Percentiles rank a stretch among this genome's conserved stretches.
These are phyloP conservation scores for Diplosoma virens DNA, from an alignment of 23 tunicate species.

Conservation along the genomic window DNA sequence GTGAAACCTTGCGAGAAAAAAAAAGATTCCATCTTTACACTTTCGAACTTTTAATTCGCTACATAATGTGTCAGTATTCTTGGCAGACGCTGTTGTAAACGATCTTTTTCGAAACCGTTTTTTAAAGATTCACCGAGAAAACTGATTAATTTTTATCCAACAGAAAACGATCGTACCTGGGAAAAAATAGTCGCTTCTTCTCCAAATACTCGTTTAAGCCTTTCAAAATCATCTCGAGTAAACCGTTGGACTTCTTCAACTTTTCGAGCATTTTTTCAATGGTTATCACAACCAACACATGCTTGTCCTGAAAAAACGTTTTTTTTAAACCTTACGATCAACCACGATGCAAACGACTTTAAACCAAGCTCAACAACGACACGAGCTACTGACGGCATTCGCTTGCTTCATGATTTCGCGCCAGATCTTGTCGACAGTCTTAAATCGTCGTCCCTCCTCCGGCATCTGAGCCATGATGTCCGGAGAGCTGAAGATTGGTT, in stretches of 20 bases:
- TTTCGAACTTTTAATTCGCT: too few species aligned
- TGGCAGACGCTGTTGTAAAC: too few species aligned
- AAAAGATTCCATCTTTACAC: too few species aligned
- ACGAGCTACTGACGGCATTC: constrained; percentile 42
- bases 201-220: constrained; percentile 96
- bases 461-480: constrained; percentile 99
- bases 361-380: neutral
- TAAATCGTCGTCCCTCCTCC: constrained; percentile 96
- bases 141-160: too few species aligned
- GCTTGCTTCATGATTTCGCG: constrained; percentile 91
- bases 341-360: too few species aligned
- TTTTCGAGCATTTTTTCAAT: constrained; percentile 95
- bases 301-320: constrained; percentile 74
- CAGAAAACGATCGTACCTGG: constrained; percentile 75
- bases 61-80: too few species aligned
- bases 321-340: too few species aligned
- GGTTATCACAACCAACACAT: constrained; percentile 72
- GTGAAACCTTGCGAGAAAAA: too few species aligned
- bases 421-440: constrained; percentile 98
- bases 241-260: constrained; percentile 80
- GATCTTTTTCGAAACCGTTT: too few species aligned
- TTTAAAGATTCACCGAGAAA: too few species aligned
- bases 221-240: constrained; percentile 90
- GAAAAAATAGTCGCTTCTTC: constrained; percentile 93
- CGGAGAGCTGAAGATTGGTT: constrained; percentile 97